Evolutionary conservation across 2,888 invertebrate genomes (phyloP).

Genomic region (Eumacrocentrus americanus): DNA sequence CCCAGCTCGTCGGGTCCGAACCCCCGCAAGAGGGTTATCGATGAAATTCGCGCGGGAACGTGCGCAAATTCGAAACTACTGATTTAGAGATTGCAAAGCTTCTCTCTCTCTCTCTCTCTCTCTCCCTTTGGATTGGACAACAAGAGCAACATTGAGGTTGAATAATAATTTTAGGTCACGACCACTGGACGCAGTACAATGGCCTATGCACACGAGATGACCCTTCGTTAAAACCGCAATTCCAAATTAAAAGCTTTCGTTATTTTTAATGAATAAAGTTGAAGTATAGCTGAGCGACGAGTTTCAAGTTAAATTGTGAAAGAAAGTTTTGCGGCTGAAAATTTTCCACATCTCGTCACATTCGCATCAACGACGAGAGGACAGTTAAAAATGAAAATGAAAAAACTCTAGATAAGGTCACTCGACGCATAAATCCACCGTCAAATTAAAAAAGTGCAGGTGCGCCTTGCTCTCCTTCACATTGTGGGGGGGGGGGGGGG

Average conservation of each 20-base stretch:
- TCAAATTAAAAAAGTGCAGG: background rate
- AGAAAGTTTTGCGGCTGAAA: background rate
- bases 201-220: background rate
- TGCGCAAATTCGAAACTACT: conserved; percentile 18
- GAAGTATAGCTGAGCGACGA: no score
- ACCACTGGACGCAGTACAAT: background rate
- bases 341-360: background rate
- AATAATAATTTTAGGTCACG: conserved; percentile 2
- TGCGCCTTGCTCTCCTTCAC: background rate
- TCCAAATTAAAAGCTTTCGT: background rate
- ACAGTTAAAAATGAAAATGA: background rate
- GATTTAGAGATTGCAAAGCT: conserved; percentile 16
- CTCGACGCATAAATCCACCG: background rate
- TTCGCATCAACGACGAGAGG: background rate
- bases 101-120: background rate
- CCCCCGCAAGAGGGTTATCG: background rate
- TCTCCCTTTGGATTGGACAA: background rate
- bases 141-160: conserved; percentile 4
- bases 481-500: no score
- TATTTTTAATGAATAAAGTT: conserved; percentile 8
- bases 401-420: background rate
- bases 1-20: background rate
- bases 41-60: conserved; percentile 20
- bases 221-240: background rate
- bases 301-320: background rate